phyloP scores from a whole-genome alignment of 2,113 vertebrate genomes.

The Myiopsitta monachus region DNA sequence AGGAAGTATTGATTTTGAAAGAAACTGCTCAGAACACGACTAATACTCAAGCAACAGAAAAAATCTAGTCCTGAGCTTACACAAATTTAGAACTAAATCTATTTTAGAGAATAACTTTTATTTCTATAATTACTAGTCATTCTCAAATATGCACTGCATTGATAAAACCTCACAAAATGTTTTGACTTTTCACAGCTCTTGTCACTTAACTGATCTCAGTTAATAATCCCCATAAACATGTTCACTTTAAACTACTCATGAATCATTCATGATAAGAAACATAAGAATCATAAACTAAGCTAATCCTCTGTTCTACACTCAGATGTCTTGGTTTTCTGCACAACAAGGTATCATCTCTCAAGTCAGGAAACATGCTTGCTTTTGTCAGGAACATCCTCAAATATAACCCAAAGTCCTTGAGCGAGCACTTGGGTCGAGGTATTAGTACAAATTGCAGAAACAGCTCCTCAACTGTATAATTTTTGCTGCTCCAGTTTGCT shows the following conservation, averaged over 20 bases:
- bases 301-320: background rate
- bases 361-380: background rate
- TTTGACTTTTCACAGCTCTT: background rate
- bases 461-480: background rate
- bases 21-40: background rate
- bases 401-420: background rate
- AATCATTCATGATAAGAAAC: background rate
- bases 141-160: background rate
- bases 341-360: background rate
- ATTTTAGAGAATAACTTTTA: background rate
- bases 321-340: background rate
- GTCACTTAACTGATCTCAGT: background rate
- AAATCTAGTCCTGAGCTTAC: background rate
- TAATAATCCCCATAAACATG: background rate
- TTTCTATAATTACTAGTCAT: background rate
- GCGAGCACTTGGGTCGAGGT: background rate
- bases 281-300: background rate
- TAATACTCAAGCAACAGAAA: background rate
- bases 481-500: background rate
- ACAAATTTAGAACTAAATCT: background rate
- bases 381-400: background rate
- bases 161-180: background rate
- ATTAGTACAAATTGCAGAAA: background rate
- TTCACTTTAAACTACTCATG: background rate
- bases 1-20: background rate